phyloP scores from a whole-genome alignment of 2,113 vertebrate species.

The Felis chaus region DNA sequence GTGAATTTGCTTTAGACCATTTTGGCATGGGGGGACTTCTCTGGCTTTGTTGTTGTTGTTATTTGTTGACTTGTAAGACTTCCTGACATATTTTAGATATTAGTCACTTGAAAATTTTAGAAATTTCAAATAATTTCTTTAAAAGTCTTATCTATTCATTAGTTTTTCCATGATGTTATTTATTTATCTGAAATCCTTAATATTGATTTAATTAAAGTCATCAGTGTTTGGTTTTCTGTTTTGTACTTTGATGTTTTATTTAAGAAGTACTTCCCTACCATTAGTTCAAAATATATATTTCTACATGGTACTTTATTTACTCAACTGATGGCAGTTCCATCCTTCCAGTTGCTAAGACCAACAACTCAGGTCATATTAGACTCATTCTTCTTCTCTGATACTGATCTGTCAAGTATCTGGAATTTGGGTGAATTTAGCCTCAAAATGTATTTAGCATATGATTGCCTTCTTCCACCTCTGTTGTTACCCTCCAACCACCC shows the following conservation, averaged over 20 bases:
- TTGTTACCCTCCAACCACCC: not conserved
- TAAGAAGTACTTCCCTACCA: not conserved
- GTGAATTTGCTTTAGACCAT: not conserved
- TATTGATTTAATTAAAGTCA: not conserved
- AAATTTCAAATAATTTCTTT: not conserved
- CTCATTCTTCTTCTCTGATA: not conserved
- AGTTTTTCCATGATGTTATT: not conserved
- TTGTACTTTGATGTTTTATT: not conserved
- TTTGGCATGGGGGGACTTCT: not conserved
- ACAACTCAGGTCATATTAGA: not conserved
- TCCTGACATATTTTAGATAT: not conserved
- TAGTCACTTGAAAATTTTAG: not conserved
- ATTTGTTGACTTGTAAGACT: conserved; percentile 2
- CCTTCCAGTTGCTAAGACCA: not conserved
- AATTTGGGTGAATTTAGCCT: not conserved
- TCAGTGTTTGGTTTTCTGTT: not conserved
- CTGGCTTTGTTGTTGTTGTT: not conserved
- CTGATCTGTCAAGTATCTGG: not conserved
- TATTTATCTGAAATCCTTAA: not conserved
- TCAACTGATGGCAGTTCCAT: not conserved
- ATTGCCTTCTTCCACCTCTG: not conserved
- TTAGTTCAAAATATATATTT: not conserved
- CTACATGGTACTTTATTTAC: not conserved
- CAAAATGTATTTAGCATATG: not conserved
- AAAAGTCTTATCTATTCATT: not conserved